Conservation (phyloP, 2,888 invertebrate species). For the Escarpia spicata region DNA sequence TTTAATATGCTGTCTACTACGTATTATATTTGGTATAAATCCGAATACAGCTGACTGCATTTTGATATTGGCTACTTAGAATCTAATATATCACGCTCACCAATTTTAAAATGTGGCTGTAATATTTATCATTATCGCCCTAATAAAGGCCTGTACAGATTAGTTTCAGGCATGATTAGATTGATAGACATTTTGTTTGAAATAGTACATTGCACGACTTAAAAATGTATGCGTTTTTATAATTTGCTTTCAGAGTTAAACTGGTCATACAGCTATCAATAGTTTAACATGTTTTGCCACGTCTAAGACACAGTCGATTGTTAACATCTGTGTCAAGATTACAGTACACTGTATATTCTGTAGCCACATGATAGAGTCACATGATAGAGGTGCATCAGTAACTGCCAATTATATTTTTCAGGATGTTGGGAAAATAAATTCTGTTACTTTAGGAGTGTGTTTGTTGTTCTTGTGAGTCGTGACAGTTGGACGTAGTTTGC, state of each 20-base stretch:
- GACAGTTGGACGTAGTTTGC: neutral
- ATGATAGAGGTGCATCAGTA: neutral
- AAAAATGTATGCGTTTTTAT: neutral
- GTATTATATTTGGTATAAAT: neutral
- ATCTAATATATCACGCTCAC: neutral
- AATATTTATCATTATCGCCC: neutral
- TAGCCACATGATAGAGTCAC: neutral
- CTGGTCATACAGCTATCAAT: neutral
- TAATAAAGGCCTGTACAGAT: neutral
- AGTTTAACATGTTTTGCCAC: neutral
- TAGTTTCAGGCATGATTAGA: neutral
- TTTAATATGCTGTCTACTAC: neutral
- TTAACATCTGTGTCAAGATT: neutral
- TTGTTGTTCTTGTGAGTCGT: neutral
- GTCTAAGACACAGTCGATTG: neutral
- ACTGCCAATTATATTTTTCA: constrained; percentile 13
- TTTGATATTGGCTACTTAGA: neutral
- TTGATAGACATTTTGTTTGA: neutral
- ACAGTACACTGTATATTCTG: neutral
- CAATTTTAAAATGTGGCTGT: neutral
- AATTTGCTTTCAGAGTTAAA: neutral
- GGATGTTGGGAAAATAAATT: constrained; percentile 11
- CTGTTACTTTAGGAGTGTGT: neutral
- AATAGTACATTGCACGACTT: neutral
- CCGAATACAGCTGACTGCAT: neutral